Evolutionary conservation across 2,888 invertebrate species (phyloP), one percentile per base, ranked within the genome.

Genomic region (Bellardia bayeri): DNA sequence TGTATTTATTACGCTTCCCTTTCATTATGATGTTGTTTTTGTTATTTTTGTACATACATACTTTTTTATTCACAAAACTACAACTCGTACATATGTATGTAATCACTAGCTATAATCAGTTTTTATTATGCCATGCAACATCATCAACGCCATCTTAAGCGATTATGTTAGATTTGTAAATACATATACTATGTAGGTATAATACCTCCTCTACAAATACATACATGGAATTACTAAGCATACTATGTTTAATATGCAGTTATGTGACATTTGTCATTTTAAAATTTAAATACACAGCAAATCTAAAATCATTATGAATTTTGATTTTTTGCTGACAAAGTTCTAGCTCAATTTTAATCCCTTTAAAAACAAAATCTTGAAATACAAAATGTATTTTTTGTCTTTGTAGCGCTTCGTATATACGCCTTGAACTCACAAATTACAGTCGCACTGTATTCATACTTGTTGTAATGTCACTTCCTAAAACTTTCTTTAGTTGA

Each of bases 101-200:
- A 13, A 9, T 11, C 2, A 71, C 51, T 80, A 40, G 33, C 23
- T 51, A 66, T 74, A 68, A 66, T 66, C 45, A 74, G 58, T 82
- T 42, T 69, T 69, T 64, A 68, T 78, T 64, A 63, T 84, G 51
- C 16, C 64, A 76, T 87, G 68, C 83, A 76, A 63, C 66, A 83
- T 87, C 71, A 83, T 80, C 51, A 86, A 76, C 86, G 82, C 75
- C 69, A 75, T 56, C 79, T 56, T 79, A 74, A 74, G 49, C 54
- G 82, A 80, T 83, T 83, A 75, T 72, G 58, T 16, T 68, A 74
- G 61, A 71, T 74, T 84, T 72, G 33, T 42, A 13, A 42, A 80
- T 63, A n/a, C n/a, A n/a, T n/a, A 71, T 7, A 51, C 30, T 45
- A 45, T 13, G 45, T 23, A 61, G n/a, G 3, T 37, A 37, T 37